These are phyloP conservation scores for Bactericera cockerelli DNA, from an alignment of 1,140 invertebrate genomes.

Conservation along the genomic window DNA sequence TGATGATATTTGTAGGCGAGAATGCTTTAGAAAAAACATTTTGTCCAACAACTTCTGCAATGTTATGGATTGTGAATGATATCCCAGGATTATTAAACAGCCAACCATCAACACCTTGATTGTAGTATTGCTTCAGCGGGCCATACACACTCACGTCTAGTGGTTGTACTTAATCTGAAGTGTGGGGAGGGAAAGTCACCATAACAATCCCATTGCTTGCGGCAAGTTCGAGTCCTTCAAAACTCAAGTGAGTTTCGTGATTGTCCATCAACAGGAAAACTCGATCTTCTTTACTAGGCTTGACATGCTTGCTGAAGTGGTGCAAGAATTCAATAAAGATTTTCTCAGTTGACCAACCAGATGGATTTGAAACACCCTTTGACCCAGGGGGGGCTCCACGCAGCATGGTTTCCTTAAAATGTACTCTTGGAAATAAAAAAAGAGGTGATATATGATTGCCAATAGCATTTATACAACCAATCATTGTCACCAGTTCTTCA, in stretches of 20 bases:
- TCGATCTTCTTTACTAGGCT: constrained; percentile 21
- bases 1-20: constrained; percentile 29
- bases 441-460: constrained; percentile 29
- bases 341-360: constrained; percentile 28
- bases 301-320: constrained; percentile 21
- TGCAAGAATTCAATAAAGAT: constrained; percentile 19
- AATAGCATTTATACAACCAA: constrained; percentile 24
- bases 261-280: constrained; percentile 29
- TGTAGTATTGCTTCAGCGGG: constrained; percentile 12
- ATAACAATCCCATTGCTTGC: constrained; percentile 22
- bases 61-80: constrained; percentile 26
- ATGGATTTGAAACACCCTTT: constrained; percentile 23
- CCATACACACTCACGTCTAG: constrained; percentile 26
- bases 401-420: constrained; percentile 23
- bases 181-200: constrained; percentile 24
- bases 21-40: constrained; percentile 24
- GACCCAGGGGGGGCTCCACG: constrained; percentile 21
- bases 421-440: constrained; percentile 29
- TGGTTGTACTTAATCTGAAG: constrained; percentile 22
- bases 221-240: constrained; percentile 20
- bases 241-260: constrained; percentile 26
- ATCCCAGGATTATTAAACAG: constrained; percentile 23
- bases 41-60: constrained; percentile 22
- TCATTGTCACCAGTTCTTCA: constrained; percentile 28
- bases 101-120: constrained; percentile 23